Base-by-base conservation (phyloP, 2,797 vertebrate genomes). In the Sebastes wilsoni region DNA sequence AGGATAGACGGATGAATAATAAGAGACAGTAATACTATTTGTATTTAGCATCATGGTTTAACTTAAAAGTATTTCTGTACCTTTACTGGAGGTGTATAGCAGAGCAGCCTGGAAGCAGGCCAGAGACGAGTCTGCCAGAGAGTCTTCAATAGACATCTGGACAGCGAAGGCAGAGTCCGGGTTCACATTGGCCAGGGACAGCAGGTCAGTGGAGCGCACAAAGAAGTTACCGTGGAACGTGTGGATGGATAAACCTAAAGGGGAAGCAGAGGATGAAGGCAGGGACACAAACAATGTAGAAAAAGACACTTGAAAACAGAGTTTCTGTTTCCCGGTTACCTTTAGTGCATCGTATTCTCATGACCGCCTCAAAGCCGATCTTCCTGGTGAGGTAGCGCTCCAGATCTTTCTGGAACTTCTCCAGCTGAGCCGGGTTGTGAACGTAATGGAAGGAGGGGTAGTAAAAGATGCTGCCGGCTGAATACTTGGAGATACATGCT, bases 181-280 rank as follows among this genome's bases (percentile, higher is more conserved):
- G 93, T 98, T 99, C 88, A 99, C 96, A 62, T 99, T 99, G 74
- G 98, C 98, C 80, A 99, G 96, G 49, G 99, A 99, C 75, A 99
- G 93, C 86, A 99, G 93, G 91, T 99, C 98, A 42, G 98, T 99
- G 82, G 98, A 99, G 81, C 99, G 97, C 72, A 99, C 99, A 73
- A 99, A 99, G 94, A 99, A 99, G 94, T 99, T 99, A 4, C 99
- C 99, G 7, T 99, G 98, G 75, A 99, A 99, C 22, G 98, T 99
- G 70, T 99, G 99, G 96, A 99, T 99, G 73, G 98, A 99, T 83
- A 99, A 96, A 90, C 99, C 99, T 99, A 90, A 25, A 42, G 9
- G 23, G 20, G 0, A 8, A 8, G 8, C 1, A 60, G 6, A 55
- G 4, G 20, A 38, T 1, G 3, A 20, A 7, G 5, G 13, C 0